phyloP scores from a whole-genome alignment of 2,797 vertebrate species.

The Cyprinodon diabolis region DNA sequence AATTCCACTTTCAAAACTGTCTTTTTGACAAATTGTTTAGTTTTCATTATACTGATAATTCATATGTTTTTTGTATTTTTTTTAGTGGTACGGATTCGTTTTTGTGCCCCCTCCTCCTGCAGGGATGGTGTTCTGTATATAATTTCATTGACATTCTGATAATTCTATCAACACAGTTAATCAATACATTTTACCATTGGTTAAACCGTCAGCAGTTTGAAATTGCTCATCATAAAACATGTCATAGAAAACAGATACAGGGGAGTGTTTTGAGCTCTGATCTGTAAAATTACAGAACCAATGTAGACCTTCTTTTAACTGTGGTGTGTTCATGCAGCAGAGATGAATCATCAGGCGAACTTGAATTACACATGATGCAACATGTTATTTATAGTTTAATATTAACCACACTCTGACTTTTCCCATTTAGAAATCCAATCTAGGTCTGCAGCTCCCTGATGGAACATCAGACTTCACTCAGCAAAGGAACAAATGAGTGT shows the following conservation, averaged over 20 bases:
- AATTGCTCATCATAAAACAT: background rate
- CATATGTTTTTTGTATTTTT: too few species aligned
- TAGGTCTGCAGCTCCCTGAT: slow-evolving; percentile 1
- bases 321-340: background rate
- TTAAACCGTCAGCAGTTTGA: background rate
- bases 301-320: background rate
- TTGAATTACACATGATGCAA: slow-evolving; percentile 11
- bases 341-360: background rate
- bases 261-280: background rate
- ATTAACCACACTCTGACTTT: slow-evolving; percentile 15
- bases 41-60: too few species aligned
- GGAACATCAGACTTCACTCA: slow-evolving; percentile 22
- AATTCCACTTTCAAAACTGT: too few species aligned
- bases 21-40: too few species aligned
- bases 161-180: background rate
- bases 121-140: background rate
- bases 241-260: background rate
- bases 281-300: background rate
- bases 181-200: background rate
- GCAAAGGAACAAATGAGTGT: slow-evolving; percentile 25
- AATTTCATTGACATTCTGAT: background rate
- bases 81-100: too few species aligned
- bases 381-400: slow-evolving; percentile 12
- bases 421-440: slow-evolving; percentile 15
- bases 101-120: too few species aligned